Evolutionary conservation across 1,140 invertebrate species (phyloP).

Genomic region (Drosophila tristis): DNA sequence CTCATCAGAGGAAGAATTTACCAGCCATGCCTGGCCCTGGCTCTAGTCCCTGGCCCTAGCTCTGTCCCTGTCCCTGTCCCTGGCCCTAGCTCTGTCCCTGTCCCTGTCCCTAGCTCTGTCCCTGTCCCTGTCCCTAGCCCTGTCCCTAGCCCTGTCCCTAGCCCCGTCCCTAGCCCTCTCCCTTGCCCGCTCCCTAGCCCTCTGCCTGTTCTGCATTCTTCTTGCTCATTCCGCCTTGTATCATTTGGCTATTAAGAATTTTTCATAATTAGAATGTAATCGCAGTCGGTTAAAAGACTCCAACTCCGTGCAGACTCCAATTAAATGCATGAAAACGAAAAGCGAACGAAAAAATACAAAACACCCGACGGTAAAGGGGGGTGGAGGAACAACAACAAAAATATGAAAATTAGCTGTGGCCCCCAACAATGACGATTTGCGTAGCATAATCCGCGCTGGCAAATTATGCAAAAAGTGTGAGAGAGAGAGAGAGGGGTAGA

Average conservation of each 20-base stretch:
- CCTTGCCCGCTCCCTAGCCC: too few relatives aligned
- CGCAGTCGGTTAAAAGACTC: conserved; percentile 36
- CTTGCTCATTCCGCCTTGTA: conserved; percentile 28
- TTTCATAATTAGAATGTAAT: conserved; percentile 75
- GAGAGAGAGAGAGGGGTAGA: background rate
- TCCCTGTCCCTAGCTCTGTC: too few relatives aligned
- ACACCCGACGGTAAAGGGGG: conserved; percentile 7
- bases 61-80: too few relatives aligned
- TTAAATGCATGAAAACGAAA: conserved; percentile 76
- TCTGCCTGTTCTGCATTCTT: background rate
- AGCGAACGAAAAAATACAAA: conserved; percentile 27
- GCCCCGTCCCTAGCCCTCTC: too few relatives aligned
- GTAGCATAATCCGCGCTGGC: conserved; percentile 64
- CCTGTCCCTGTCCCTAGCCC: too few relatives aligned
- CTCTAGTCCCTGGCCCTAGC: too few relatives aligned
- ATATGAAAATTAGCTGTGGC: conserved; percentile 56
- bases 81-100: too few relatives aligned
- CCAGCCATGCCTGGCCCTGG: background rate
- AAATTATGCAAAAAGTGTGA: conserved; percentile 62
- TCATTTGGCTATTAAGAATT: conserved; percentile 66
- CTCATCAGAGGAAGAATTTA: background rate
- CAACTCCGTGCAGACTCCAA: conserved; percentile 53
- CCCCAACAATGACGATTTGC: conserved; percentile 63
- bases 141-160: too few relatives aligned
- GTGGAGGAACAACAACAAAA: conserved; percentile 5